Evolutionary conservation across 2,888 invertebrate species (phyloP).

Genomic region (Torymus auratus): DNA sequence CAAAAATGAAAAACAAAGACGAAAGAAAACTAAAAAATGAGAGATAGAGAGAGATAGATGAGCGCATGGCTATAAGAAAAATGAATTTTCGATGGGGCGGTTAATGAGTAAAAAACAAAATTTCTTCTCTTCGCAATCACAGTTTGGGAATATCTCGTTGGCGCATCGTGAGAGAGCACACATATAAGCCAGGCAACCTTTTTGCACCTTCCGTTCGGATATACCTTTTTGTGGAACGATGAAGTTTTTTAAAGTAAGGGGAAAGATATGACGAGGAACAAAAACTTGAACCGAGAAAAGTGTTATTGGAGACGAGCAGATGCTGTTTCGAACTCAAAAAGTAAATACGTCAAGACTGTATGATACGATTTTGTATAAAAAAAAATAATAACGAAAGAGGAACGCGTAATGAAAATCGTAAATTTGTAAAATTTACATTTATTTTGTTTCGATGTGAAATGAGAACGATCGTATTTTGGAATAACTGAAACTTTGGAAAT

Average conservation of each 20-base stretch:
- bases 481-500: conserved; percentile 53
- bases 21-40: conserved; percentile 26
- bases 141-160: conserved; percentile 54
- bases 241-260: conserved; percentile 32
- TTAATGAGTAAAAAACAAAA: conserved; percentile 51
- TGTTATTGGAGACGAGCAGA: conserved; percentile 50
- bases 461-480: conserved; percentile 56
- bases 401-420: conserved; percentile 40
- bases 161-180: conserved; percentile 48
- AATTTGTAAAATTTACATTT: conserved; percentile 56
- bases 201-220: conserved; percentile 57
- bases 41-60: conserved; percentile 5
- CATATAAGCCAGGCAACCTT: conserved; percentile 49
- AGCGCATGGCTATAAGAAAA: conserved; percentile 40
- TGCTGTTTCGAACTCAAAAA: conserved; percentile 30
- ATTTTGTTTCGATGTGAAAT: conserved; percentile 42
- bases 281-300: conserved; percentile 54
- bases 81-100: conserved; percentile 4
- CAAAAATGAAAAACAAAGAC: conserved; percentile 19
- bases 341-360: conserved; percentile 27
- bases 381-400: conserved; percentile 1
- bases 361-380: conserved; percentile 50
- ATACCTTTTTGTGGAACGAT: conserved; percentile 51
- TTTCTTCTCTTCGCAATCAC: conserved; percentile 56
- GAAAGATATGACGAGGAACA: conserved; percentile 34